phyloP scores from a whole-genome alignment of 2,888 invertebrate species.

The Brachylomia viminalis region DNA sequence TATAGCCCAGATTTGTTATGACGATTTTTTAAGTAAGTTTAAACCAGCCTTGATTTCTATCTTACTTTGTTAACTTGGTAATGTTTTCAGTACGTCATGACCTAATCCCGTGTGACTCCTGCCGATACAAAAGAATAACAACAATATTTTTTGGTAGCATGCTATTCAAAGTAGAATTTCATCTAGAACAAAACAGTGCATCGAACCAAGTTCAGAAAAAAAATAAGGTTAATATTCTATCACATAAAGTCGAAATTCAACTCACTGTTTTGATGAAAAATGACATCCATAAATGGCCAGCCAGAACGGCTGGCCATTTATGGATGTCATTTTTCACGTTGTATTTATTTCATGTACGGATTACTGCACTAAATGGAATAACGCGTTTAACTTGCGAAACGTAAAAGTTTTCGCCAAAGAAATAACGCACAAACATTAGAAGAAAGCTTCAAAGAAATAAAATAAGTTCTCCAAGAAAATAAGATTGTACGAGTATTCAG shows the following conservation, averaged over 20 bases:
- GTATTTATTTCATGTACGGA: constrained; percentile 28
- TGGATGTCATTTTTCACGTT: constrained; percentile 5
- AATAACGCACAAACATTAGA: constrained; percentile 27
- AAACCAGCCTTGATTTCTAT: not conserved
- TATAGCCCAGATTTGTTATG: not conserved
- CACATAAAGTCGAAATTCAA: not conserved
- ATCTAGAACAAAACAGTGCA: not conserved
- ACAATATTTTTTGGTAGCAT: not conserved
- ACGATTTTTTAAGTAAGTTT: not conserved
- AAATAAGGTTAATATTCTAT: not conserved
- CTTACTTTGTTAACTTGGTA: not conserved
- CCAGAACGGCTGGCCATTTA: not conserved
- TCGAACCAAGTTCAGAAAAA: not conserved
- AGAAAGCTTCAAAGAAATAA: constrained; percentile 22
- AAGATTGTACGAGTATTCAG: not conserved
- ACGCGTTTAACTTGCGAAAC: constrained; percentile 28
- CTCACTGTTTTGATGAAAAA: not conserved
- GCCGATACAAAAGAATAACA: not conserved
- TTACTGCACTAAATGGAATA: constrained; percentile 26
- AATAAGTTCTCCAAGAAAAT: constrained; percentile 27
- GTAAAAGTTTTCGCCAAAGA: constrained; percentile 36
- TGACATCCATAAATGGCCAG: too few species aligned
- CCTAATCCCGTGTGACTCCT: not conserved
- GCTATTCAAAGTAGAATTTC: not conserved
- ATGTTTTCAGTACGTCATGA: not conserved